Conservation (phyloP, 2,888 invertebrate genomes). For the Ecdyonurus torrentis region DNA sequence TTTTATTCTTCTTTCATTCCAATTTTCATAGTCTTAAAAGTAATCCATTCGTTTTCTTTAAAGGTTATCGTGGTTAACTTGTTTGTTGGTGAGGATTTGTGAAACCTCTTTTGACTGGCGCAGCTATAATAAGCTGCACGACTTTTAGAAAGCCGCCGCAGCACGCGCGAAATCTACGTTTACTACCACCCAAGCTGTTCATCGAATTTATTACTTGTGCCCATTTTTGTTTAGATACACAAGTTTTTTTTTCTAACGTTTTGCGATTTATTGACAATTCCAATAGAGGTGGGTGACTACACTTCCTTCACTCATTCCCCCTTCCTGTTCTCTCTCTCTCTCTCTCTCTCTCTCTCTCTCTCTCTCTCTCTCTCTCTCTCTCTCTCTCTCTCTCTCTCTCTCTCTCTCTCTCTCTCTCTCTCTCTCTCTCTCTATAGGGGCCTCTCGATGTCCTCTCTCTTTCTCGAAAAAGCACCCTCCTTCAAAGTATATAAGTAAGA, state of each 20-base stretch:
- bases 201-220: background rate
- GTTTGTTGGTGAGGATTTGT: background rate
- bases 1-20: no score
- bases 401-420: background rate
- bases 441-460: background rate
- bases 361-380: background rate
- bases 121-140: background rate
- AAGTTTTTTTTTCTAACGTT: background rate
- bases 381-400: background rate
- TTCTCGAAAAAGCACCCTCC: no score
- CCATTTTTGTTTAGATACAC: background rate
- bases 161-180: background rate
- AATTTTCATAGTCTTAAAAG: background rate
- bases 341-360: background rate
- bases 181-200: background rate
- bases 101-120: background rate
- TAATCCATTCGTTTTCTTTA: background rate
- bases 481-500: background rate
- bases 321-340: background rate
- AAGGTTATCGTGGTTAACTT: background rate
- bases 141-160: background rate
- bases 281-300: background rate
- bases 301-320: background rate
- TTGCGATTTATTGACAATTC: background rate
- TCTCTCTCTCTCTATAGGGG: background rate